Conservation (phyloP, 2,113 vertebrate species). For the Albula goreensis region DNA sequence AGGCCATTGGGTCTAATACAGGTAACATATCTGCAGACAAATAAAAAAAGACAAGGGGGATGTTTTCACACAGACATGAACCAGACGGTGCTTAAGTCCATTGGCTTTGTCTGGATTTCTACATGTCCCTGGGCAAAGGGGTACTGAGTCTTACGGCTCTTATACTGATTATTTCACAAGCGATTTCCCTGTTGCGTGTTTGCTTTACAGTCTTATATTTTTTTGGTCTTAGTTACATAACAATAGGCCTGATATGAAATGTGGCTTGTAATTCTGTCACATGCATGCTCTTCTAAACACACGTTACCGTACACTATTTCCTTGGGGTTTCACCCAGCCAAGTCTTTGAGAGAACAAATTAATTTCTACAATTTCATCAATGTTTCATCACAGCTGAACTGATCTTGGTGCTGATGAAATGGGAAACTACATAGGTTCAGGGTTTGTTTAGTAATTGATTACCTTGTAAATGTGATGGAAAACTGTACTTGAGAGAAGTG, state of each 20-base stretch:
- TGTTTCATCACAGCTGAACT: neutral
- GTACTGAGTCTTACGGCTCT: constrained; percentile 39
- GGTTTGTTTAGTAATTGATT: neutral
- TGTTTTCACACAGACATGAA: neutral
- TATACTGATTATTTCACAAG: constrained; percentile 47
- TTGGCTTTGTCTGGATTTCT: constrained; percentile 36
- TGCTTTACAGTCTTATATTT: constrained; percentile 1
- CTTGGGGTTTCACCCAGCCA: neutral
- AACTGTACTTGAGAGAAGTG: neutral
- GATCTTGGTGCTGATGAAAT: neutral
- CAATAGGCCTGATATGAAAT: constrained; percentile 36
- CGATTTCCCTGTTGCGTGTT: constrained; percentile 46
- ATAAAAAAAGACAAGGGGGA: neutral
- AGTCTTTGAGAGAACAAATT: neutral
- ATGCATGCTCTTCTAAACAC: neutral
- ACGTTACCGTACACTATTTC: too few species aligned
- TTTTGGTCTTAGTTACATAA: constrained; percentile 54
- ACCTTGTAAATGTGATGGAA: neutral
- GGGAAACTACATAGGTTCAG: neutral
- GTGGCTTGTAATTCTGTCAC: neutral
- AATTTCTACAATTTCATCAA: neutral
- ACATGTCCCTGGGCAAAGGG: constrained; percentile 38
- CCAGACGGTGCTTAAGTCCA: neutral
- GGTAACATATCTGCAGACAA: neutral
- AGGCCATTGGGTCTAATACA: neutral